Base-by-base conservation (phyloP, 2,888 invertebrate genomes). In the Aleiodes alternator region DNA sequence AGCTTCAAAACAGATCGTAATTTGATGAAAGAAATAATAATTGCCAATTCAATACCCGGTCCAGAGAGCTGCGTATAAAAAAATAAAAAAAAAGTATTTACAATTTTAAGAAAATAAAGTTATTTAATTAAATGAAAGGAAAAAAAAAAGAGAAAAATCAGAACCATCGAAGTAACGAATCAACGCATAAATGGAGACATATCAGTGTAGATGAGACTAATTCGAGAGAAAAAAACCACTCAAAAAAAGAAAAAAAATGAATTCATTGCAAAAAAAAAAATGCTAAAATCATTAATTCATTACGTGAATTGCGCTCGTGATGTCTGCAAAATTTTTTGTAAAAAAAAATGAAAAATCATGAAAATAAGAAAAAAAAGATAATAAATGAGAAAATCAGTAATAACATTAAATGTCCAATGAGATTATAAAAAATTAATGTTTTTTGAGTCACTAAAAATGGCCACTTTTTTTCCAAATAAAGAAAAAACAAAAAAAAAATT, bases 51-150 rank as follows among this genome's bases (percentile, higher is more conserved):
- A 82, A 93, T 96, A 89, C 96, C 96, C 43, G 96, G 96, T 77
- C 96, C 96, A 56, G 96, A 96, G 90, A 96, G 96, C 91, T 96
- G 96, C 91, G 96, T 96, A 88, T 96, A 93, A 92, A 23, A 23
- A 23, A 93, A 92, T 1, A 23, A 23, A 23, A 23, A 23, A 23
- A 23, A 23, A 78, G 73, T 51, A 66, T 73, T 56, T 56, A 50
- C 72, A 53, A 55, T 43, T 43, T 43, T 43, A 43, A 43, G 43
- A 43, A 7, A 43, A 43, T 23, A 43, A 43, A 9, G 9, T 9
- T 9, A 43, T 8, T 43, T 43, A 9, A 43, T 9, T 38, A 38
- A 23, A 51, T 51, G 48, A 73, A 69, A 55, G 68, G n/a, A n/a
- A 72, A 77, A 57, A 38, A 31, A 7, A 72, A 23, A 23, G 23